These are phyloP conservation scores for Drosophila baimaii DNA, from an alignment of 1,140 invertebrate species.

Conservation along the genomic window DNA sequence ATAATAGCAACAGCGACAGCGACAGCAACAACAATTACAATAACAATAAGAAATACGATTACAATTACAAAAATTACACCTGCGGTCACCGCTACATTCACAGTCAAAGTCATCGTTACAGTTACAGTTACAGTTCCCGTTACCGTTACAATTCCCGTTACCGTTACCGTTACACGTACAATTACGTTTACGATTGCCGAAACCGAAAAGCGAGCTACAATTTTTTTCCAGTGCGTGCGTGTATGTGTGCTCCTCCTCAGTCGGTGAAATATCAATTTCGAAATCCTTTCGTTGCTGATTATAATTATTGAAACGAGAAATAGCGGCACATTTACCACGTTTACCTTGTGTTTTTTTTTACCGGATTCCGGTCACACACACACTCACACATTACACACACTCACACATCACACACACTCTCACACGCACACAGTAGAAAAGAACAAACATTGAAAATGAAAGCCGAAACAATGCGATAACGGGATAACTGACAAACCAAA, in stretches of 20 bases:
- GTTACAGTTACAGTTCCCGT: conserved; percentile 5
- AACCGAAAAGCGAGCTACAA: conserved; percentile 28
- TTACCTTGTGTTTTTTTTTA: conserved; percentile 22
- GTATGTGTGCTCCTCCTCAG: conserved; percentile 28
- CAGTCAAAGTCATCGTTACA: neutral
- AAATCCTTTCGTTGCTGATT: conserved; percentile 15
- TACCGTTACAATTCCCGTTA: conserved; percentile 9
- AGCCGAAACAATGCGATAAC: conserved; percentile 69
- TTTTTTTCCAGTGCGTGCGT: conserved; percentile 73
- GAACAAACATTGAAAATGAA: conserved; percentile 57
- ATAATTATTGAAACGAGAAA: conserved; percentile 18
- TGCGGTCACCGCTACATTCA: conserved; percentile 8
- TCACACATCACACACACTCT: neutral
- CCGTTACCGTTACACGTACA: conserved; percentile 24
- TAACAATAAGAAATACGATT: conserved; percentile 14
- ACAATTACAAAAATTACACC: conserved; percentile 18
- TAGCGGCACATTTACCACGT: conserved; percentile 2
- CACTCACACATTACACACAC: conserved; percentile 9
- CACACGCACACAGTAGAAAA: conserved; percentile 8
- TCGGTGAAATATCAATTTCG: conserved; percentile 23
- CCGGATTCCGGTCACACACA: conserved; percentile 36
- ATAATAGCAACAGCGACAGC: conserved; percentile 13
- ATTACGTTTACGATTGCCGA: conserved; percentile 19
- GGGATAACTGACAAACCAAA: conserved; percentile 42
- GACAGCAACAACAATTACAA: conserved; percentile 37